These are phyloP conservation scores for Branchipolynoe longqiensis DNA, from an alignment of 2,888 invertebrate genomes.

Conservation along the genomic window DNA sequence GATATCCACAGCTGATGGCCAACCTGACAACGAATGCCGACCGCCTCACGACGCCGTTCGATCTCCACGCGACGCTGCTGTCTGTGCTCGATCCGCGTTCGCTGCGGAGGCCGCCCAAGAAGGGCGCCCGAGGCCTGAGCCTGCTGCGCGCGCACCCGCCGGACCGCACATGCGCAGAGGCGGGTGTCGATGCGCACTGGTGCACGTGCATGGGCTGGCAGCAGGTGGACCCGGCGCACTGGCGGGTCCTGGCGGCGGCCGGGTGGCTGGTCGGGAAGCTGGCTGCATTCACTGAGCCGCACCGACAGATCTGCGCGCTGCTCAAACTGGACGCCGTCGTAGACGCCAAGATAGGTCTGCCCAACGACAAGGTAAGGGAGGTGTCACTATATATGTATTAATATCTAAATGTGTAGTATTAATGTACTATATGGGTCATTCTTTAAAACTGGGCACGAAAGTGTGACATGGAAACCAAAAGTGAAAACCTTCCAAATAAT, in stretches of 20 bases:
- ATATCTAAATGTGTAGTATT: not conserved
- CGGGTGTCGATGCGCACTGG: constrained; percentile 76
- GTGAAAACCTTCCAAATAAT: too few species aligned
- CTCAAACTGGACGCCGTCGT: constrained; percentile 58
- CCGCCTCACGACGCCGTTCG: constrained; percentile 76
- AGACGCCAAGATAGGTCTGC: constrained; percentile 62
- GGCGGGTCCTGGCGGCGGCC: constrained; percentile 23
- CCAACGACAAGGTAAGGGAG: constrained; percentile 65
- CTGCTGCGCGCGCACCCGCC: constrained; percentile 73
- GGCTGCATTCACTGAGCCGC: constrained; percentile 31
- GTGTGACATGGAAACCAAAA: too few species aligned
- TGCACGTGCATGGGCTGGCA: constrained; percentile 76
- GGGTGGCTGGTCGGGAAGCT: constrained; percentile 53
- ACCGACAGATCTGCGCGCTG: constrained; percentile 54
- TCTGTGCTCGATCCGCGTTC: constrained; percentile 70
- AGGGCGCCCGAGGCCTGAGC: constrained; percentile 71
- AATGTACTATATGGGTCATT: too few species aligned
- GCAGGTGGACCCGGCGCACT: constrained; percentile 61
- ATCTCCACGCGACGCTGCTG: constrained; percentile 76
- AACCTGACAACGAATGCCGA: constrained; percentile 70
- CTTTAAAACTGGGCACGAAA: too few species aligned
- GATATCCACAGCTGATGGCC: constrained; percentile 43
- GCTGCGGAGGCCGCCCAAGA: not conserved
- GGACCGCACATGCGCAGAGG: constrained; percentile 75
- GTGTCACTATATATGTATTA: not conserved